Percentiles rank a stretch among this genome's conserved stretches.
phyloP scores from a whole-genome alignment of 1,140 invertebrate species.

The Mizuhopecten yessoensis region DNA sequence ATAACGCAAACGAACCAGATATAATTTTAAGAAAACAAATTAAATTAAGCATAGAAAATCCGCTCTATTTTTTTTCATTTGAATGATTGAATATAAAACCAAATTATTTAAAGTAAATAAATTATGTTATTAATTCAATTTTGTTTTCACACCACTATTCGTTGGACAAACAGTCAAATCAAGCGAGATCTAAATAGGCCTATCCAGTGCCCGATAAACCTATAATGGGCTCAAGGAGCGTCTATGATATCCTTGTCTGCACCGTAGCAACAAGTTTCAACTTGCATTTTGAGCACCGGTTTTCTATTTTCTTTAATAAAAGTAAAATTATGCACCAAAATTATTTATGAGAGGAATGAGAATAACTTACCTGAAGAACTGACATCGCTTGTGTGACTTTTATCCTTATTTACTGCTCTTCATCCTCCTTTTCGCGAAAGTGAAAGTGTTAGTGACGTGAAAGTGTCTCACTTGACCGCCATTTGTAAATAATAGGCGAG shows the following conservation, averaged over 20 bases:
- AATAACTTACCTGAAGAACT: neutral
- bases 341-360: neutral
- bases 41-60: neutral
- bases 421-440: conserved; percentile 4
- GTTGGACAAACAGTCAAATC: conserved; percentile 24
- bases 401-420: neutral
- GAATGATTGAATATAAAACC: conserved; percentile 12
- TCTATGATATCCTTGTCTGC: conserved; percentile 25
- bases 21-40: conserved; percentile 23
- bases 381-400: neutral
- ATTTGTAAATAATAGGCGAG: conserved; percentile 29
- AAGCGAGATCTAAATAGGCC: conserved; percentile 31
- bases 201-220: conserved; percentile 31
- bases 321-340: neutral
- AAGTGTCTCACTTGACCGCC: conserved; percentile 31
- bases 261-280: conserved; percentile 28
- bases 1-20: neutral
- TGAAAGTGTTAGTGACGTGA: conserved; percentile 37
- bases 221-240: conserved; percentile 3
- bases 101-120: conserved; percentile 36
- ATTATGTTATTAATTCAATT: conserved; percentile 36
- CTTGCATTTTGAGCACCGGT: neutral
- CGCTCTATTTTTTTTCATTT: conserved; percentile 24
- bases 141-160: conserved; percentile 1
- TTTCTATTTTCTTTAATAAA: conserved; percentile 16